Percentiles rank a stretch among this genome's conserved stretches.
Evolutionary conservation across 1,140 invertebrate species (phyloP).

Genomic region (Cyphomyrmex costatus): DNA sequence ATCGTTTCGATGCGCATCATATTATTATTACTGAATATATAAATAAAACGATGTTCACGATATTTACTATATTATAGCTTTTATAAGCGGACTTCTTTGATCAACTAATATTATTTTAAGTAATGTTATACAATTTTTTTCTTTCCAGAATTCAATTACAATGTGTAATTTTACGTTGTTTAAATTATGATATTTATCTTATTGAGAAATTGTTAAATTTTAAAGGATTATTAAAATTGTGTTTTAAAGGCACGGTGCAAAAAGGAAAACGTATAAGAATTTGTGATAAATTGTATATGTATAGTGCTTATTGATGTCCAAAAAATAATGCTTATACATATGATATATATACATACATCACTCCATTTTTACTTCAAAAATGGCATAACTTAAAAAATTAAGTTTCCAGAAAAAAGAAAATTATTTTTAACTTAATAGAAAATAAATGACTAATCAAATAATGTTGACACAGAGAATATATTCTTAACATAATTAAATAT

Average conservation of each 20-base stretch:
- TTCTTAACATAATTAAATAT: no score
- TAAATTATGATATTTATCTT: neutral
- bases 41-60: neutral
- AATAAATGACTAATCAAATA: no score
- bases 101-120: neutral
- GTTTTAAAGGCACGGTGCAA: slow-evolving; percentile 76
- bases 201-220: slow-evolving; percentile 16
- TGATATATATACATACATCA: neutral
- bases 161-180: slow-evolving; percentile 12
- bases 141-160: neutral
- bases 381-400: no score
- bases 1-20: slow-evolving; percentile 19
- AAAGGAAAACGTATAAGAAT: slow-evolving; percentile 69
- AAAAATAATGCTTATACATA: slow-evolving; percentile 5
- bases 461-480: no score
- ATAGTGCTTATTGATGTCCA: neutral
- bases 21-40: slow-evolving; percentile 16
- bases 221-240: slow-evolving; percentile 13
- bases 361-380: no score
- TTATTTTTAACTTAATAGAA: no score
- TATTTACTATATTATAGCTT: neutral
- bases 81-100: slow-evolving; percentile 46
- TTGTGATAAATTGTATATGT: neutral
- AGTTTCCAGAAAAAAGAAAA: no score
- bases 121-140: neutral